Conservation (phyloP, 1,140 invertebrate species). For the Cherax quadricarinatus region DNA sequence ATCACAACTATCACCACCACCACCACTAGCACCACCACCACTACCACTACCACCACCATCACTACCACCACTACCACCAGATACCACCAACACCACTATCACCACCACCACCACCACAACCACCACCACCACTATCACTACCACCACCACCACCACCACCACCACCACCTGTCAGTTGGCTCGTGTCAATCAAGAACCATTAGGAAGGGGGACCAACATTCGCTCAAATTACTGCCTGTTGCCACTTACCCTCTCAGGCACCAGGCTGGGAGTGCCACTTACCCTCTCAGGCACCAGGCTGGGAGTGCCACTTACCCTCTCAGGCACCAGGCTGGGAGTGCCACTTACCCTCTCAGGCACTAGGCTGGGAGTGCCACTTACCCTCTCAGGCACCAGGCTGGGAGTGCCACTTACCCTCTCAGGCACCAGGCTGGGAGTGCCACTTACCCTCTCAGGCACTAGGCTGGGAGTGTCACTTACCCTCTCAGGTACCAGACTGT, state of each 20-base stretch:
- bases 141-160: not conserved
- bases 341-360: too few species aligned
- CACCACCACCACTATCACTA: not conserved
- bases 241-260: not conserved
- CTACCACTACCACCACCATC: not conserved
- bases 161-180: not conserved
- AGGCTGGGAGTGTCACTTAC: too few species aligned
- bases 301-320: too few species aligned
- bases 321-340: too few species aligned
- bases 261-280: too few species aligned
- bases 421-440: too few species aligned
- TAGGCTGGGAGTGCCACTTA: too few species aligned
- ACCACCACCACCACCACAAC: not conserved
- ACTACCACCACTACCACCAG: not conserved
- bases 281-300: too few species aligned
- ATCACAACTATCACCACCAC: not conserved
- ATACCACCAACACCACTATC: not conserved
- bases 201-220: not conserved
- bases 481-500: too few species aligned
- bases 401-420: too few species aligned
- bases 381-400: too few species aligned
- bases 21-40: not conserved
- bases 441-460: too few species aligned
- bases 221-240: not conserved
- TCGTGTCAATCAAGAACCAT: not conserved